Evolutionary conservation across 2,888 invertebrate species (phyloP).

Genomic region (Spilosoma lubricipeda): DNA sequence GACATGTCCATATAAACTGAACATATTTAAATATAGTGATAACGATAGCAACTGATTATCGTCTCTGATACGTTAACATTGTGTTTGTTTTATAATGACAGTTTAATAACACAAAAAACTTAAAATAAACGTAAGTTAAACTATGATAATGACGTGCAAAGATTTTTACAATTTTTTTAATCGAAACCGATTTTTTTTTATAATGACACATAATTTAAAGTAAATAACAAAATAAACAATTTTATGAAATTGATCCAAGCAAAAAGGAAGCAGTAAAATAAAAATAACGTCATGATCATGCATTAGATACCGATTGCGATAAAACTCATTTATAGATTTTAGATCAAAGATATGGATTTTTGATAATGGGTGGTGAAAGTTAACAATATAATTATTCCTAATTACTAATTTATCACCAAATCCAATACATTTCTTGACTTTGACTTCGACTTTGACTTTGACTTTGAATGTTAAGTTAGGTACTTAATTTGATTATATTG

Average conservation of each 20-base stretch:
- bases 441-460: no score
- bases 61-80: background rate
- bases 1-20: no score
- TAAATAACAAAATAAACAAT: background rate
- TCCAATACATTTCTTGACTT: no score
- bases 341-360: no score
- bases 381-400: no score
- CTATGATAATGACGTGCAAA: background rate
- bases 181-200: background rate
- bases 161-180: background rate
- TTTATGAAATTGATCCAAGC: background rate
- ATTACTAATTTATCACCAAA: no score
- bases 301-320: background rate
- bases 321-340: background rate
- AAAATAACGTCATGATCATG: background rate
- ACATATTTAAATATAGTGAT: no score
- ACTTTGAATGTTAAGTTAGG: no score
- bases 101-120: background rate
- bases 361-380: no score
- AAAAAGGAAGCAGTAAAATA: background rate
- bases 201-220: background rate
- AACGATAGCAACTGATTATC: background rate
- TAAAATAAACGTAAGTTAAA: background rate
- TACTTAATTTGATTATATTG: background rate
- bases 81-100: background rate